phyloP scores from a whole-genome alignment of 2,797 vertebrate genomes.

The Cottoperca gobio region DNA sequence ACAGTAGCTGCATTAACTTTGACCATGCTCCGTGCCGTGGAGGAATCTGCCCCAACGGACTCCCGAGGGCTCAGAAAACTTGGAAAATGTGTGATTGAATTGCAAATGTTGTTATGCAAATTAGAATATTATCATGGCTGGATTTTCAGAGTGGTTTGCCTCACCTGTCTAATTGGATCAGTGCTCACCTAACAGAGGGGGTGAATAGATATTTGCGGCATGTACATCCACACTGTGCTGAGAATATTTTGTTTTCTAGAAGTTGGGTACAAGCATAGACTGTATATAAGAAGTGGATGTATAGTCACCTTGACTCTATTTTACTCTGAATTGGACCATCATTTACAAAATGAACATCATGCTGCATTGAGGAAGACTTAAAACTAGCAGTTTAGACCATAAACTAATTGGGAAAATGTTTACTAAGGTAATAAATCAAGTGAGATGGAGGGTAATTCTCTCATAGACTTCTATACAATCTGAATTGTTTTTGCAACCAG shows the following conservation, averaged over 20 bases:
- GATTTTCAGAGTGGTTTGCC: slow-evolving; percentile 17
- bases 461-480: too few species aligned
- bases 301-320: too few species aligned
- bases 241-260: slow-evolving; percentile 1
- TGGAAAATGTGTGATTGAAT: slow-evolving; percentile 42
- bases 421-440: too few species aligned
- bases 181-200: slow-evolving; percentile 4
- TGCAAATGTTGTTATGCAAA: slow-evolving; percentile 43
- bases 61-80: background rate
- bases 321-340: too few species aligned
- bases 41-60: slow-evolving; percentile 19
- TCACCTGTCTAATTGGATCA: slow-evolving; percentile 49
- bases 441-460: too few species aligned
- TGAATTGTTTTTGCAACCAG: too few species aligned
- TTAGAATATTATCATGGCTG: slow-evolving; percentile 33
- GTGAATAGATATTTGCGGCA: background rate
- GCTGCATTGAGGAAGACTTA: too few species aligned
- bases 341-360: too few species aligned
- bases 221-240: background rate
- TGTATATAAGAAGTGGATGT: too few species aligned
- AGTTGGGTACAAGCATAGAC: too few species aligned
- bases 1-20: slow-evolving; percentile 27
- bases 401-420: too few species aligned
- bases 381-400: too few species aligned
- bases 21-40: slow-evolving; percentile 14